Evolutionary conservation across 2,888 invertebrate species (phyloP).

Genomic region (Dynastes grantii): DNA sequence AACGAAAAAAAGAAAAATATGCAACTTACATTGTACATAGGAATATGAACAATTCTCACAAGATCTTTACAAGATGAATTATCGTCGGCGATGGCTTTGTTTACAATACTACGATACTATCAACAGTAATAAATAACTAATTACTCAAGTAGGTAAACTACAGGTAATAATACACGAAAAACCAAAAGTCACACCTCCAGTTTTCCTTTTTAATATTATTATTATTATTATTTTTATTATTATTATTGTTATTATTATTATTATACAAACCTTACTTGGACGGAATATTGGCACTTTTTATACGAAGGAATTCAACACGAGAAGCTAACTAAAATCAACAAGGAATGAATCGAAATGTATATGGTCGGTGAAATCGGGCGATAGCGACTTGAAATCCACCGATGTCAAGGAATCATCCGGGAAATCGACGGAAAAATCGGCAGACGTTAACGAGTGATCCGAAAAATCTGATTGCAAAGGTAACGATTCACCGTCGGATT

Average conservation of each 20-base stretch:
- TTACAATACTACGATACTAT: conserved; percentile 53
- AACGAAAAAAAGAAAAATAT: conserved; percentile 5
- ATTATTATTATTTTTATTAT: too few relatives aligned
- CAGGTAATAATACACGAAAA: conserved; percentile 21
- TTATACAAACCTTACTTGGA: conserved; percentile 47
- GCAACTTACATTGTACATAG: conserved; percentile 28
- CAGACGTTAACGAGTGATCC: conserved; percentile 67
- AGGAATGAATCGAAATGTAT: conserved; percentile 67
- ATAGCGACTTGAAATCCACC: conserved; percentile 66
- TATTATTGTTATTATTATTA: too few relatives aligned
- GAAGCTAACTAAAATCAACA: conserved; percentile 63
- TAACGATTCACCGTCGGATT: conserved; percentile 66
- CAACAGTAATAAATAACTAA: conserved; percentile 53
- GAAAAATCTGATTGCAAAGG: conserved; percentile 67
- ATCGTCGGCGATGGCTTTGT: conserved; percentile 23
- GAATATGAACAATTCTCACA: conserved; percentile 45
- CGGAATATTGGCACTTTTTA: conserved; percentile 41
- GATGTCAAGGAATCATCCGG: conserved; percentile 67
- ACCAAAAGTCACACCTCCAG: conserved; percentile 9
- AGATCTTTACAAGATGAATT: conserved; percentile 41
- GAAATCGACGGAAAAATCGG: conserved; percentile 68
- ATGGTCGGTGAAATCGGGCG: conserved; percentile 66
- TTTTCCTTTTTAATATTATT: conserved; percentile 4
- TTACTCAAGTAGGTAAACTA: conserved; percentile 22
- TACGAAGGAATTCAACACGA: conserved; percentile 4